Base-by-base conservation (phyloP, 2,888 invertebrate genomes). In the Xestoiulus laeticollis region DNA sequence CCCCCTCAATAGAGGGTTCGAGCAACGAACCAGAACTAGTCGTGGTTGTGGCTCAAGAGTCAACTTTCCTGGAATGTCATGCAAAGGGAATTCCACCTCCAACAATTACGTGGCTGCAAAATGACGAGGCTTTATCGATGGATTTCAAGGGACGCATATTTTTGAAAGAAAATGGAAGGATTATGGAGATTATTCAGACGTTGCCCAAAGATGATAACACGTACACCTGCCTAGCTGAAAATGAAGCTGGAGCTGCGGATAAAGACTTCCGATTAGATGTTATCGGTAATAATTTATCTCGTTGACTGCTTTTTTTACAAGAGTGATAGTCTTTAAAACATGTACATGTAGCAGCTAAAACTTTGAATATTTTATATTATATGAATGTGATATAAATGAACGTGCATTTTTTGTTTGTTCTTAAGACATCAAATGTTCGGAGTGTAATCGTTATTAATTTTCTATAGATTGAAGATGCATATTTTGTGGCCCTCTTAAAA, bases 151-250 rank as follows among this genome's bases (percentile, higher is more conserved):
- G 92, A 92, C 88, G 32, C 26, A 44, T 83, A 12, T 26, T 44
- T 19, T 10, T 87, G 78, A 30, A 16, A 53, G 12, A 78, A 22
- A 86, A 87, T 33, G 84, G 87, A 38, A 44, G 22, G 38, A n/a
- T 43, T 33, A 22, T 89, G 33, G 87, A 88, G 16, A 85, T 89
- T n/a, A 82, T 59, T 14, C 83, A 68, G 19, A 91, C 91, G 8
- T 90, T 91, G 88, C 90, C 91, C 83, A 89, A 90, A 85, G 92
- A 93, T 89, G 90, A 91, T 59, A 93, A 93, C 1, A 90, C 91
- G 10, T 93, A 93, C 90, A 91, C 92, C 83, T 95, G 95, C 90
- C 91, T 94, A 0, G 94, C 93, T 0, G 92, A 92, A 88, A 95
- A 95, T 90, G 90, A 91, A 30, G 94, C 94, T 53, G 95, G 95